A percentile compares a stretch with the other conserved stretches of the same genome.
Evolutionary conservation across 2,797 vertebrate genomes (phyloP).

Genomic region (Halcyon leucocephala): DNA sequence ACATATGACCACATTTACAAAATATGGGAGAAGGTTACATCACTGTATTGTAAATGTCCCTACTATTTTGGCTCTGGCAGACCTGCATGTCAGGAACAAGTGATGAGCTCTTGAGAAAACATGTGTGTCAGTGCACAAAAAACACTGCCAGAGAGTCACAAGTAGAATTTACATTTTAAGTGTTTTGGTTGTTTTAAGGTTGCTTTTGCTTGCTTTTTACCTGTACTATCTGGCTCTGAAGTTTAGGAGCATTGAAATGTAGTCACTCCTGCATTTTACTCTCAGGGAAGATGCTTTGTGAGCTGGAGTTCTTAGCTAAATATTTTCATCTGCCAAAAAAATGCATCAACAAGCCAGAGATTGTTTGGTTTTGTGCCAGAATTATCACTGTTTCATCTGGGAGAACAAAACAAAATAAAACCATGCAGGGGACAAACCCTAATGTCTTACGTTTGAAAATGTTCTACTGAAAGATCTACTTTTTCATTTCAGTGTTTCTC

Average conservation of each 20-base stretch:
- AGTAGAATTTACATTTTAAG: background rate
- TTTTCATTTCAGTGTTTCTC: background rate
- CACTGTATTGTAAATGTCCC: slow-evolving; percentile 28
- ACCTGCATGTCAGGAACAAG: slow-evolving; percentile 16
- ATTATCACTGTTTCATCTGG: background rate
- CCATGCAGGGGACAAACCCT: background rate
- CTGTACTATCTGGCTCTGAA: background rate
- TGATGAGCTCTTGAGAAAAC: slow-evolving; percentile 53
- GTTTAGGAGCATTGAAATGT: background rate
- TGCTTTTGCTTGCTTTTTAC: background rate
- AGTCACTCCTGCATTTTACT: background rate
- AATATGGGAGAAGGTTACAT: slow-evolving; percentile 58
- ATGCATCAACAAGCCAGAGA: background rate
- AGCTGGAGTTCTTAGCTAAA: background rate
- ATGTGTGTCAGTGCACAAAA: background rate
- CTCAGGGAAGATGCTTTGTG: background rate
- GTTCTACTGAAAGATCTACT: background rate
- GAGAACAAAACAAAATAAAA: rapidly evolving
- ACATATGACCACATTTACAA: slow-evolving; percentile 39
- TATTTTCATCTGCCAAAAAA: background rate
- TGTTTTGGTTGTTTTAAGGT: background rate
- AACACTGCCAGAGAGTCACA: background rate
- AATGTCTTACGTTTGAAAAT: background rate
- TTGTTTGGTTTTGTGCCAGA: background rate
- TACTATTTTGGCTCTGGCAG: background rate